phyloP scores from a whole-genome alignment of 2,113 vertebrate species.

The Ploceus nigricollis region DNA sequence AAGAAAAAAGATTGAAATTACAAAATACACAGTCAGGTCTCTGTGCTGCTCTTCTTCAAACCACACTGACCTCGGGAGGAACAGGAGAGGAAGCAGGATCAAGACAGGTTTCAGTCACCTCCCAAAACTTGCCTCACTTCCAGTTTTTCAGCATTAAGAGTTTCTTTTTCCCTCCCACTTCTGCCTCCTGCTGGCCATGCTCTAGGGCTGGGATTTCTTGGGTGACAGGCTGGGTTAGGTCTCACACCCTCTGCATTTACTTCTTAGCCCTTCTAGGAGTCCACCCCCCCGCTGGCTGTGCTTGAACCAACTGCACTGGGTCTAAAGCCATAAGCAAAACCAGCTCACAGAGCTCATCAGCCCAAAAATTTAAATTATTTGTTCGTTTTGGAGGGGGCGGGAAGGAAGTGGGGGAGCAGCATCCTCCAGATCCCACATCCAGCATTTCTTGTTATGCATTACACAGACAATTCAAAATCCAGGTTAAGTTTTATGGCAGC shows the following conservation, averaged over 20 bases:
- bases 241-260: background rate
- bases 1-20: background rate
- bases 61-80: background rate
- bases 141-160: background rate
- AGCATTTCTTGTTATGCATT: background rate
- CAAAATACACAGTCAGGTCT: background rate
- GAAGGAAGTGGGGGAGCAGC: background rate
- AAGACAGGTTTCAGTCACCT: fast-evolving
- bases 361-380: background rate
- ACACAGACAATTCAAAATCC: background rate
- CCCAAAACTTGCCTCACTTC: background rate
- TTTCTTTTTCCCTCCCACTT: background rate
- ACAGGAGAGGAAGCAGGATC: background rate
- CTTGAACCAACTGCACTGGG: background rate
- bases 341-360: background rate
- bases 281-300: fast-evolving
- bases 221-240: background rate
- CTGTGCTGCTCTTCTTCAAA: background rate
- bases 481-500: background rate
- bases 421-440: background rate
- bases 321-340: background rate
- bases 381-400: background rate
- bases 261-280: background rate
- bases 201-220: fast-evolving
- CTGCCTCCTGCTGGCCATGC: background rate